Evolutionary conservation across 2,797 vertebrate species (phyloP).

Genomic region (Protonibea diacanthus): DNA sequence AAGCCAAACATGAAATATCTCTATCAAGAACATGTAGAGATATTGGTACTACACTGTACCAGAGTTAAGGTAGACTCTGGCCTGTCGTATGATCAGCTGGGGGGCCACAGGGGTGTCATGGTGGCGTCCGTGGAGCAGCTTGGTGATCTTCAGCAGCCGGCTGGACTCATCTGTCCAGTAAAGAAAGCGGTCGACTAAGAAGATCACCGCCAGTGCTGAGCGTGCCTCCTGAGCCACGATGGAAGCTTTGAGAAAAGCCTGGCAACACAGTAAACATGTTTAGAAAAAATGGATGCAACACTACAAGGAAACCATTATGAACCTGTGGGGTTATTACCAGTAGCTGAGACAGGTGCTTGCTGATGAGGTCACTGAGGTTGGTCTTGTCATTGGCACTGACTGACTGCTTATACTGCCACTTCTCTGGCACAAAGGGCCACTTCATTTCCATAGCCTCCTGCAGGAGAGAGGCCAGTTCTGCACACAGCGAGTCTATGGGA

Average conservation of each 20-base stretch:
- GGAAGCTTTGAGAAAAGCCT: conserved; percentile 88
- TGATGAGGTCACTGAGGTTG: conserved; percentile 92
- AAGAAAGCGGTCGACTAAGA: conserved; percentile 92
- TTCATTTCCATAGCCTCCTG: conserved; percentile 94
- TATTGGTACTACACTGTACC: conserved; percentile 77
- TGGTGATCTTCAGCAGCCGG: conserved; percentile 87
- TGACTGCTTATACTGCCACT: conserved; percentile 95
- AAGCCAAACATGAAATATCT: neutral
- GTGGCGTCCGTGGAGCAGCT: conserved; percentile 86
- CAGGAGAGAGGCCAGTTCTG: conserved; percentile 90
- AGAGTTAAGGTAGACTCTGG: conserved; percentile 89
- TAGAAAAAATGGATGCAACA: neutral
- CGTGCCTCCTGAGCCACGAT: conserved; percentile 83
- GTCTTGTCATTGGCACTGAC: conserved; percentile 90
- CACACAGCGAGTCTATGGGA: conserved; percentile 86
- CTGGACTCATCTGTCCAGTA: conserved; percentile 92
- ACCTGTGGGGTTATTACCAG: conserved; percentile 86
- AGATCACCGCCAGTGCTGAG: conserved; percentile 85
- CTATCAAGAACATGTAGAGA: neutral
- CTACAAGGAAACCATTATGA: accelerated
- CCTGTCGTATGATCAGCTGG: conserved; percentile 94
- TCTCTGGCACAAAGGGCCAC: conserved; percentile 98
- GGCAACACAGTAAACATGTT: conserved; percentile 7
- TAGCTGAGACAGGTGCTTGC: conserved; percentile 84
- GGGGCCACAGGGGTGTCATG: conserved; percentile 88